A percentile compares a stretch with the other conserved stretches of the same genome.
Evolutionary conservation across 2,113 vertebrate species (phyloP).

Genomic region (Herpailurus yagouaroundi): DNA sequence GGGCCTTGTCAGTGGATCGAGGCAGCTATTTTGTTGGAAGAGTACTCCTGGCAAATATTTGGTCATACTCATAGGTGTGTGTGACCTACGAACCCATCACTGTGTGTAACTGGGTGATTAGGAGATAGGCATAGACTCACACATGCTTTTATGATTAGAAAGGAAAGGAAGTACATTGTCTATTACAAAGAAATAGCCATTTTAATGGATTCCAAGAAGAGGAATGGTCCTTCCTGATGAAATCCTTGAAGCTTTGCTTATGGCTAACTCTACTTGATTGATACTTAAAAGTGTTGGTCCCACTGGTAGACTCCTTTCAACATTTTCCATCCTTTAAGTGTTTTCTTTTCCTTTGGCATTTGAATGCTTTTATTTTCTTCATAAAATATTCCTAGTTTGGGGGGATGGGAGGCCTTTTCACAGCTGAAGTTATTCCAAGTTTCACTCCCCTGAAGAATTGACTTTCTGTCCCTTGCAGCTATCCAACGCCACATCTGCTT

Average conservation of each 20-base stretch:
- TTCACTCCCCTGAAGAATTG: slow-evolving; percentile 42
- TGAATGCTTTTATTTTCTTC: slow-evolving; percentile 62
- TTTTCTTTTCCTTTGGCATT: slow-evolving; percentile 36
- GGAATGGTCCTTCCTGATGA: slow-evolving; percentile 5
- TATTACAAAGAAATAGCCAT: slow-evolving; percentile 61
- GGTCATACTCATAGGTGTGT: background rate
- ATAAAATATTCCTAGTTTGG: slow-evolving; percentile 54
- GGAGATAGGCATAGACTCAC: background rate
- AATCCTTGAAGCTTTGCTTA: slow-evolving; percentile 59
- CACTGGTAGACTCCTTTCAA: slow-evolving; percentile 58
- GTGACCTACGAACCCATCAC: background rate
- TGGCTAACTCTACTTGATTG: slow-evolving; percentile 37
- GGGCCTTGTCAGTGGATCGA: background rate
- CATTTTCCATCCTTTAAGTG: slow-evolving; percentile 60
- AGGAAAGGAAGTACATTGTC: slow-evolving; percentile 40
- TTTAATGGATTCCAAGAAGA: slow-evolving; percentile 61
- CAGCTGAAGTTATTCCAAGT: slow-evolving; percentile 62
- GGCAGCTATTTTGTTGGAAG: slow-evolving; percentile 7
- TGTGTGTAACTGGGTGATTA: background rate
- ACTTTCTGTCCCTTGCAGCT: slow-evolving; percentile 56
- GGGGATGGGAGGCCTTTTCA: slow-evolving; percentile 24
- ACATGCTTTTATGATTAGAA: slow-evolving; percentile 62
- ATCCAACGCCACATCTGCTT: slow-evolving; percentile 36
- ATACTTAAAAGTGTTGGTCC: slow-evolving; percentile 42
- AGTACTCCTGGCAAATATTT: background rate